Evolutionary conservation across 1,140 invertebrate species (phyloP), one percentile per base, ranked within the genome.

Genomic region (Apis cerana): DNA sequence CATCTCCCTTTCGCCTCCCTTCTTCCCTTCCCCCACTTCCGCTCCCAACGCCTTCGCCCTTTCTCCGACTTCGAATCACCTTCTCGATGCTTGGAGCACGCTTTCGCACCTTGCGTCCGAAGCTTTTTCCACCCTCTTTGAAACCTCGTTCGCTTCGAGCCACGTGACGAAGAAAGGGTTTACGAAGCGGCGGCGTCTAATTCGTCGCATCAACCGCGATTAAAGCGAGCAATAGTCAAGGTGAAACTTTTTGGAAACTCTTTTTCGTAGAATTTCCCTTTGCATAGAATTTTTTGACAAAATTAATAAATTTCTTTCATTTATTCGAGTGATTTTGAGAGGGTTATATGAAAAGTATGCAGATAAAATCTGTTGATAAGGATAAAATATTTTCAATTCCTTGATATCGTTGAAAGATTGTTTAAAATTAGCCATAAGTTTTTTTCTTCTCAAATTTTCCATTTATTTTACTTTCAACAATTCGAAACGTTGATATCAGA

Each of bases 71-170:
- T 48, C n/a, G 59, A 67, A 19, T 65, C 72, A 71, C 75, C 65
- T 78, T 71, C 75, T 83, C 67, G 67, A 79, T 79, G 78, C 81
- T 71, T 83, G 27, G 21, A 74, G 52, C 59, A 74, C 50, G 58
- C 69, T 74, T 72, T 80, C 78, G 61, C 78, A 52, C 69, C 70
- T 71, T 21, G 56, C 59, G 56, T 43, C 68, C 19, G 23, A 43
- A 27, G 43, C 43, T 81, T 75, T 75, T 64, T 17, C 59, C 33
- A 4, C 69, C 59, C 17, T 33, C 54, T 43, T 43, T 59, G 9
- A 58, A 54, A 65, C n/a, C 61, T 61, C n/a, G 13, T 65, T 50
- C 8, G n/a, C 61, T 43, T 62, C 10, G 61, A 54, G 50, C 62
- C 75, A 43, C 50, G 50, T 23, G n/a, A 19, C 59, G 1, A 19